Conservation (phyloP, 2,113 vertebrate genomes). For the Microtus montanus region DNA sequence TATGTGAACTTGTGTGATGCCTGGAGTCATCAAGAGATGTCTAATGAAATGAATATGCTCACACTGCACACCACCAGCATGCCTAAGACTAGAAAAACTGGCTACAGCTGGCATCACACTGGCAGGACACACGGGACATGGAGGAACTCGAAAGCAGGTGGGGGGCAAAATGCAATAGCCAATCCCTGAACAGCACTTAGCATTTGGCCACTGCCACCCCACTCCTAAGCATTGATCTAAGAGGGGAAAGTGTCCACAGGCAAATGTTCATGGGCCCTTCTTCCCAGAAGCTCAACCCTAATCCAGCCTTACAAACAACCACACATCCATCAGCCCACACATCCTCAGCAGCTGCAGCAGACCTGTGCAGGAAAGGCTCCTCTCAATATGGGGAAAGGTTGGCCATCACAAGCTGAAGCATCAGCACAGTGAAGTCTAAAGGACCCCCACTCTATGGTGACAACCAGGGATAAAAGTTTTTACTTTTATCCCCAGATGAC, state of each 20-base stretch:
- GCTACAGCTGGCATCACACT: not conserved
- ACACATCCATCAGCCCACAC: not conserved
- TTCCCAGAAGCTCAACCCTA: not conserved
- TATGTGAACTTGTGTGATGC: not conserved
- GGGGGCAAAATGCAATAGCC: no score
- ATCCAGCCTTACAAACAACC: not conserved
- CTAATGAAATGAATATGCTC: rapidly evolving
- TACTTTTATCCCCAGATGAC: not conserved
- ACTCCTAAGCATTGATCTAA: not conserved
- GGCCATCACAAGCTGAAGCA: not conserved
- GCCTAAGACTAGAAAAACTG: not conserved
- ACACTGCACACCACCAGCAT: no score
- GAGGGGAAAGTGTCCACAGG: not conserved
- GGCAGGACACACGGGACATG: not conserved
- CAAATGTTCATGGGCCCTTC: not conserved
- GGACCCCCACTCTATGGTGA: not conserved
- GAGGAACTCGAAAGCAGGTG: not conserved
- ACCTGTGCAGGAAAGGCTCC: not conserved
- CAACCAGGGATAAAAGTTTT: not conserved
- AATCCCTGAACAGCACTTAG: no score
- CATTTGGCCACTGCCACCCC: not conserved
- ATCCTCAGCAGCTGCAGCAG: not conserved
- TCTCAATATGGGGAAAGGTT: not conserved
- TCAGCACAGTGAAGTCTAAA: not conserved
- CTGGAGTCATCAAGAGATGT: not conserved